Evolutionary conservation across 2,797 vertebrate genomes (phyloP), one percentile per base, ranked within the genome.

Genomic region (Coreius guichenoti): DNA sequence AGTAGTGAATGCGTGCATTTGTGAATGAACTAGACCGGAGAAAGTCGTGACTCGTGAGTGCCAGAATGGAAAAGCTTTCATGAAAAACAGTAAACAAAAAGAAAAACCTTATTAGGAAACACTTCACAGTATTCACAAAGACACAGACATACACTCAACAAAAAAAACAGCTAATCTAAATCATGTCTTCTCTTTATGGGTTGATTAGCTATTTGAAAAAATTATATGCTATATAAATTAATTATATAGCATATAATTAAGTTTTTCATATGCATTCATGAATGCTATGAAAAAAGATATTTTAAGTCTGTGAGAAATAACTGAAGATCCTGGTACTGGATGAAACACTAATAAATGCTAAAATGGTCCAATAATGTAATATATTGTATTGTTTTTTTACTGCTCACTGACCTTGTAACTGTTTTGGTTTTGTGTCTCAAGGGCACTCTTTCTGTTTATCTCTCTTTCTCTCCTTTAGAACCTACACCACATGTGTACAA

Each of bases 41-140:
- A 76, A 51, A 79, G 69, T 82, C 73, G 69, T 86, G 86, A 79
- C 61, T 77, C 73, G 69, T 86, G 87, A 88, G 73, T 33, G 49
- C 33, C 29, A 74, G 58, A n/a, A 45, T 39, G 68, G 47, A 21
- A 61, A 76, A 73, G 43, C 26, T 33, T 31, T 39, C 16, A 43
- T 75, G 33, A 31, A 68, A 84, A 84, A 77, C 21, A 67, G 67
- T 39, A 29, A 73, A 81, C 83, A 85, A n/a, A n/a, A n/a, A n/a
- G n/a, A n/a, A n/a, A n/a, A n/a, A 13, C 43, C 58, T 61, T 73
- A 47, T 56, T 45, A 47, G 49, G 61, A 86, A 86, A 68, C 70
- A 67, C 47, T 76, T 86, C n/a, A 54, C 14, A 33, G 19, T 23
- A 70, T 54, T 77, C 43, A 75, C 51, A 49, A 19, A 83, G 26